phyloP scores from a whole-genome alignment of 2,888 invertebrate species.

The Mythimna lalbum region DNA sequence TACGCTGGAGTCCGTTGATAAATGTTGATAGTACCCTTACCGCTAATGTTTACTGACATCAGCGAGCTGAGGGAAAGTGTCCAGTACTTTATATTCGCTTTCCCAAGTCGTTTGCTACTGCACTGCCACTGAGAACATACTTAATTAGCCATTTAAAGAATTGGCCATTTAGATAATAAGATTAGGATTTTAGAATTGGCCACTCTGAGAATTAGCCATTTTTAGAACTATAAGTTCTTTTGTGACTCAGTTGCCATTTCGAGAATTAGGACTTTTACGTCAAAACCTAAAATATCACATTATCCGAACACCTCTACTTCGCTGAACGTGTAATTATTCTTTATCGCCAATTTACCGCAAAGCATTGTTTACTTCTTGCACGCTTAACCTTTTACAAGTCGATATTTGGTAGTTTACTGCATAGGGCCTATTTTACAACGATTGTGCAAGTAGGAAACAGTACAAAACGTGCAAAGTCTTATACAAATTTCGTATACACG shows the following conservation, averaged over 20 bases:
- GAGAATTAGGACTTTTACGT: no score
- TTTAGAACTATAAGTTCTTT: no score
- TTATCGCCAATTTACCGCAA: slow-evolving; percentile 29
- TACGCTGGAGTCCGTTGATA: slow-evolving; percentile 51
- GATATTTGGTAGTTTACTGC: slow-evolving; percentile 54
- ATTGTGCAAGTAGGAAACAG: slow-evolving; percentile 70
- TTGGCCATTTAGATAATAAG: no score
- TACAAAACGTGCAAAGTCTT: slow-evolving; percentile 70
- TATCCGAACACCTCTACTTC: slow-evolving; percentile 35
- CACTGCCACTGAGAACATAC: slow-evolving; percentile 42
- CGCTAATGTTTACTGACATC: slow-evolving; percentile 61
- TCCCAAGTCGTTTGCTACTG: slow-evolving; percentile 67
- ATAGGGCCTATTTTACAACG: slow-evolving; percentile 44
- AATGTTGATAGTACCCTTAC: slow-evolving; percentile 67
- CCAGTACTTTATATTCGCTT: slow-evolving; percentile 69
- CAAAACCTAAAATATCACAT: slow-evolving; percentile 31
- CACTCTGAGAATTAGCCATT: no score
- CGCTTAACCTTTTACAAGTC: slow-evolving; percentile 55
- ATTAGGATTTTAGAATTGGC: no score
- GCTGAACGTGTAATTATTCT: slow-evolving; percentile 47
- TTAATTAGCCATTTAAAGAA: not conserved
- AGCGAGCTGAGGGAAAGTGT: slow-evolving; percentile 66
- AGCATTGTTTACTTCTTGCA: slow-evolving; percentile 35
- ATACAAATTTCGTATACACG: slow-evolving; percentile 70
- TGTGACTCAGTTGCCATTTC: no score